Conservation (phyloP, 1,140 invertebrate genomes). For the Diachasma alloeum region DNA sequence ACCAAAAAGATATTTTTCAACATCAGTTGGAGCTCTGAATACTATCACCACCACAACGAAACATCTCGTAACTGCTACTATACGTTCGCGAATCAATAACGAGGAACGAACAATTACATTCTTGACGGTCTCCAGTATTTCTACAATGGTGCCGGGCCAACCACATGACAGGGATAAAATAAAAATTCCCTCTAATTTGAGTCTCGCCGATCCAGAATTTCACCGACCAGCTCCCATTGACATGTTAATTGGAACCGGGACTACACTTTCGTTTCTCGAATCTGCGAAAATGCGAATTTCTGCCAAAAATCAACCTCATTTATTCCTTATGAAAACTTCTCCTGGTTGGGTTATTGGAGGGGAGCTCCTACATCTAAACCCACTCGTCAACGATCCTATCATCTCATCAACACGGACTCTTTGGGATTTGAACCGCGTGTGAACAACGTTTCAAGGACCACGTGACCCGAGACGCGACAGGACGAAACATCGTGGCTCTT, state of each 20-base stretch:
- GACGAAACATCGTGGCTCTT: constrained; percentile 39
- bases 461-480: constrained; percentile 27
- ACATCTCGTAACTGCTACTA: neutral
- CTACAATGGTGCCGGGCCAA: neutral
- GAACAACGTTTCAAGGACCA: constrained; percentile 38
- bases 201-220: constrained; percentile 35
- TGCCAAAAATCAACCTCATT: too few relatives aligned
- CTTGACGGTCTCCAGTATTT: neutral
- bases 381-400: constrained; percentile 15
- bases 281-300: constrained; percentile 26
- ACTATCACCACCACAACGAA: neutral
- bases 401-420: neutral
- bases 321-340: too few relatives aligned
- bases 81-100: neutral
- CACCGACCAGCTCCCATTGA: constrained; percentile 28
- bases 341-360: constrained; percentile 30
- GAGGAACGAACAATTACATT: neutral
- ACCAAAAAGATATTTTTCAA: neutral
- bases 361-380: neutral
- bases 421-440: constrained; percentile 13
- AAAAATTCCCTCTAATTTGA: neutral
- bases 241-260: constrained; percentile 31
- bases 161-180: neutral
- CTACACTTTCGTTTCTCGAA: constrained; percentile 32
- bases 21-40: neutral